These are phyloP conservation scores for Procambarus virginalis DNA, from an alignment of 1,140 invertebrate genomes.

Conservation along the genomic window DNA sequence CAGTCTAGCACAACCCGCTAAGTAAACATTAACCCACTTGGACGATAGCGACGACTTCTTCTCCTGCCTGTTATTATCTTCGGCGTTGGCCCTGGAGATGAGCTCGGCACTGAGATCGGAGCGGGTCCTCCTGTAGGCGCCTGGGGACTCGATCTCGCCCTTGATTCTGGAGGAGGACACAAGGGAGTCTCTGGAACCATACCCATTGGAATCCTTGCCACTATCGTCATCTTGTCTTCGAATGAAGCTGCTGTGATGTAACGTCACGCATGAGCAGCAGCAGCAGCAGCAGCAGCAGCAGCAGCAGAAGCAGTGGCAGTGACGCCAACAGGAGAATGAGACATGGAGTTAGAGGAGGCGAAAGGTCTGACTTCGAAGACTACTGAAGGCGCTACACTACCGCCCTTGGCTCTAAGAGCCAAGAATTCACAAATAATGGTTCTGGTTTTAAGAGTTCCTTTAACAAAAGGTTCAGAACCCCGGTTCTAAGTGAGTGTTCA, in stretches of 20 bases:
- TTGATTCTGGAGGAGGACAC: slow-evolving; percentile 56
- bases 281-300: slow-evolving; percentile 11
- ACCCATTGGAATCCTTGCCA: slow-evolving; percentile 53
- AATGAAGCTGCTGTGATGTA: slow-evolving; percentile 56
- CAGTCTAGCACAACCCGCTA: too few species aligned
- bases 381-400: not conserved
- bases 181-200: slow-evolving; percentile 66
- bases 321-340: slow-evolving; percentile 21
- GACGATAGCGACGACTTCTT: slow-evolving; percentile 40
- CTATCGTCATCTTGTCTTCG: slow-evolving; percentile 63
- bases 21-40: slow-evolving; percentile 35
- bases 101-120: slow-evolving; percentile 52
- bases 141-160: slow-evolving; percentile 47
- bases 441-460: too few species aligned
- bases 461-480: too few species aligned
- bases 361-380: not conserved
- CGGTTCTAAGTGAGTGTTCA: too few species aligned
- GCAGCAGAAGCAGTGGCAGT: slow-evolving; percentile 17
- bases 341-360: slow-evolving; percentile 41
- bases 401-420: not conserved
- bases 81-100: slow-evolving; percentile 48
- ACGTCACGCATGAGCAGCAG: not conserved
- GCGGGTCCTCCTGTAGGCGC: slow-evolving; percentile 49
- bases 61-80: slow-evolving; percentile 31
- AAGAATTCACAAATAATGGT: not conserved